Conservation (phyloP, 2,888 invertebrate genomes). For the Halictus quadricinctus region DNA sequence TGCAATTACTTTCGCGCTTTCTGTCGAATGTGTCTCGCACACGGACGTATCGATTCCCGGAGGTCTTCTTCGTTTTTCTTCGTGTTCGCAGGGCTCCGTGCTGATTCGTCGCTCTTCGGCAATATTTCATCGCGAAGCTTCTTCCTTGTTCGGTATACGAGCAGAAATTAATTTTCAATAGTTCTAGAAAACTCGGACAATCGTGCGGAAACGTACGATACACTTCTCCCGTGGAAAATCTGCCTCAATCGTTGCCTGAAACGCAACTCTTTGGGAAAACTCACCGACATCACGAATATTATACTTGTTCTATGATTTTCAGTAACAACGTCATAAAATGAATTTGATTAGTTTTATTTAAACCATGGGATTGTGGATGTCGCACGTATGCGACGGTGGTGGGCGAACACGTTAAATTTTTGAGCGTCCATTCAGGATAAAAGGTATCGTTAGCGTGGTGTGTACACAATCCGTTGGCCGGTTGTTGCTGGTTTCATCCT, state of each 20-base stretch:
- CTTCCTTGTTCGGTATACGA: background rate
- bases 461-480: background rate
- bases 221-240: background rate
- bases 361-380: background rate
- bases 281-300: no score
- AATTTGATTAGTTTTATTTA: no score
- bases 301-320: no score
- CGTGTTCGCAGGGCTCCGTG: background rate
- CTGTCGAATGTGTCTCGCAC: background rate
- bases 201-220: background rate
- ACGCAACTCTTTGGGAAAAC: background rate
- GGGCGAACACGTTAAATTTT: background rate
- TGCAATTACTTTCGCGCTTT: background rate
- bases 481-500: background rate
- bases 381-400: background rate
- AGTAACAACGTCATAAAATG: background rate
- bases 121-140: conserved; percentile 5
- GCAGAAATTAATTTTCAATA: background rate
- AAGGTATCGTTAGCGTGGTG: background rate
- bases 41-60: background rate
- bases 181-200: background rate
- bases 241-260: background rate
- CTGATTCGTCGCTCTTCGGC: background rate
- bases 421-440: background rate
- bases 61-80: background rate